Evolutionary conservation across 2,888 invertebrate species (phyloP), one percentile per base, ranked within the genome.

Genomic region (Seira ritae): DNA sequence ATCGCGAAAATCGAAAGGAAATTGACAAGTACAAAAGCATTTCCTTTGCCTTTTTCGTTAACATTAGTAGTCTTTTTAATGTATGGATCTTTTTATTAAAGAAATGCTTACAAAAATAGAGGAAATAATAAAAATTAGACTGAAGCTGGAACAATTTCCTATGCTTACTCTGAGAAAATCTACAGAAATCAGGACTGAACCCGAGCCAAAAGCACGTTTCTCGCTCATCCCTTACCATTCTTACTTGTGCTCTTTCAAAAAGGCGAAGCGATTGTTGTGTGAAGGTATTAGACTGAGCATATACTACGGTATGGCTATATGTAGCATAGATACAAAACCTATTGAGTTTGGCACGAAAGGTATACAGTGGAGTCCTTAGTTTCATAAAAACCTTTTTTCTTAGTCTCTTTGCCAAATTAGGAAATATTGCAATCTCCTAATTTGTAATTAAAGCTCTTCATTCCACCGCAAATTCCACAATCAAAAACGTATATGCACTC

Each of bases 351-450:
- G 37, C 31, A 17, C n/a, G 15, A 10, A 22, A n/a, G 8, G 23
- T 67, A 23, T 31, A 60, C 60, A 69, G 77, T 69, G 71, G 8
- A 22, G 66, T 22, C 20, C 20, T 66, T 22, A 22, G 66, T 22
- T 66, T 20, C 66, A 20, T 42, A 12, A 12, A 66, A 22, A 22
- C 19, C 20, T 20, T 22, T 66, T 8, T 66, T 3, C 66, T 22
- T 10, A 1, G 71, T 66, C 71, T 77, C 82, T 65, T 82, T 82
- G 82, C 82, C 82, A 82, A 82, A 82, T 82, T 82, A 82, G 82
- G 82, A 82, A 82, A 82, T 82, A 82, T 82, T 82, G 82, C 82
- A 82, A 82, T 82, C 82, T 82, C 77, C 82, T 82, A 82, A 82
- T 82, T 82, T 82, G 82, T 82, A 82, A 82, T 82, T 82, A 82